Evolutionary conservation across 2,888 invertebrate species (phyloP), one percentile per base, ranked within the genome.

Genomic region (Dasysyrphus tricinctus): DNA sequence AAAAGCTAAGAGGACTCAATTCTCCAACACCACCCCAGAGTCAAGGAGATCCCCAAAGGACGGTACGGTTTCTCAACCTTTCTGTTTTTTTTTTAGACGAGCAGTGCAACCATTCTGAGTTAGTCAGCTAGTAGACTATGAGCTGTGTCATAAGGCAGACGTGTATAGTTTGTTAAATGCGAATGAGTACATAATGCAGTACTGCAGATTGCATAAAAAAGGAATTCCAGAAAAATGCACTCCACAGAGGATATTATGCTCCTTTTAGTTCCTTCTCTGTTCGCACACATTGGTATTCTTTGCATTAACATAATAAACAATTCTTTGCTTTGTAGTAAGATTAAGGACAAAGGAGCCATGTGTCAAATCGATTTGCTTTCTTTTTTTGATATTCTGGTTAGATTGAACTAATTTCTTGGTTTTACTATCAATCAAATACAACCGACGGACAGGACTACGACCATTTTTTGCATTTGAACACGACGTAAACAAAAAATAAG

Each of bases 1-100:
- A 49, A 78, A 47, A 42, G 54, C 61, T 12, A 51, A 69, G 67
- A 76, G 76, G 79, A 49, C 76, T 54, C 37, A 77, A 73, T 67
- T 72, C 49, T 73, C 44, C 59, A 39, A 16, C 73, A 34, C 70
- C 59, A 59, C 51, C 32, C 34, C 34, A 14, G 8, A 67, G 49
- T 12, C 67, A 49, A 67, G 49, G 49, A 12, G 14, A 34, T 49
- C 3, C 49, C 49, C 5, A 67, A 37, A 37, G 19, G 12, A 67
- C 67, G 34, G 34, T n/a, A 29, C 32, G 44, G 63, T 44, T 44
- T 32, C 44, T 44, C 49, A 49, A 67, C 49, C 34, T 49, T 34
- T 34, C 29, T 32, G n/a, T 42, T 7, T 5, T 14, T 61, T 61
- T 11, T 39, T 19, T 19, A 6, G 12, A 11, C 19, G 12, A 49